Evolutionary conservation across 2,113 vertebrate species (phyloP).

Genomic region (Trematomus loennbergii): DNA sequence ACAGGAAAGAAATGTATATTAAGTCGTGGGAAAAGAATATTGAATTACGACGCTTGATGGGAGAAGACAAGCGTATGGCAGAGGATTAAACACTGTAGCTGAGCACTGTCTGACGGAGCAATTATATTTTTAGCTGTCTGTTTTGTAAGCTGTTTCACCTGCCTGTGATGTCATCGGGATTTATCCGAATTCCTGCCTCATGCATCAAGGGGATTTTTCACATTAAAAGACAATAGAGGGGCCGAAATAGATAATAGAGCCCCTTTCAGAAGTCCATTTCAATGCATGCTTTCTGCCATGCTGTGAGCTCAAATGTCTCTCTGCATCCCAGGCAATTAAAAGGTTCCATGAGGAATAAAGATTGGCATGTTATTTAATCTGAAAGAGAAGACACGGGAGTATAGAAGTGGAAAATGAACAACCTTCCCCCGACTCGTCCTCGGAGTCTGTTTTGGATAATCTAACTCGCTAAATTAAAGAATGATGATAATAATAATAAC

Average conservation of each 20-base stretch:
- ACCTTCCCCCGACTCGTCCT: slow-evolving; percentile 20
- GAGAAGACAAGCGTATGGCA: slow-evolving; percentile 46
- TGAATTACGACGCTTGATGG: slow-evolving; percentile 45
- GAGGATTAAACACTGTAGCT: slow-evolving; percentile 61
- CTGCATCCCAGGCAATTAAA: slow-evolving; percentile 71
- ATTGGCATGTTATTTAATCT: slow-evolving; percentile 55
- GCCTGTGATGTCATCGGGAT: slow-evolving; percentile 70
- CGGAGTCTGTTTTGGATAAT: slow-evolving; percentile 36
- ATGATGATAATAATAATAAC: slow-evolving; percentile 3
- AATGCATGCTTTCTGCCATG: slow-evolving; percentile 22
- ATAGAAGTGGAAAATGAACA: slow-evolving; percentile 30
- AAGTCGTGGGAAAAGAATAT: slow-evolving; percentile 42
- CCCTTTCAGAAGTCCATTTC: slow-evolving; percentile 30
- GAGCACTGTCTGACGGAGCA: slow-evolving; percentile 52
- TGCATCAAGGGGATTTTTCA: slow-evolving; percentile 43
- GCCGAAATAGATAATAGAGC: slow-evolving; percentile 32
- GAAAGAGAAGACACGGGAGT: slow-evolving; percentile 52
- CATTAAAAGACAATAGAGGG: slow-evolving; percentile 23
- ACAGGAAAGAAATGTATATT: slow-evolving; percentile 47
- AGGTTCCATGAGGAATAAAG: slow-evolving; percentile 61
- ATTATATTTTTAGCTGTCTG: slow-evolving; percentile 63
- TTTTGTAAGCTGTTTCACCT: slow-evolving; percentile 67
- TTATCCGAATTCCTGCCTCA: slow-evolving; percentile 63
- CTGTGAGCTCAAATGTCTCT: slow-evolving; percentile 43
- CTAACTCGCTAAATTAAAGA: slow-evolving; percentile 23